Conservation (phyloP, 2,888 invertebrate genomes). For the Tineola bisselliella region DNA sequence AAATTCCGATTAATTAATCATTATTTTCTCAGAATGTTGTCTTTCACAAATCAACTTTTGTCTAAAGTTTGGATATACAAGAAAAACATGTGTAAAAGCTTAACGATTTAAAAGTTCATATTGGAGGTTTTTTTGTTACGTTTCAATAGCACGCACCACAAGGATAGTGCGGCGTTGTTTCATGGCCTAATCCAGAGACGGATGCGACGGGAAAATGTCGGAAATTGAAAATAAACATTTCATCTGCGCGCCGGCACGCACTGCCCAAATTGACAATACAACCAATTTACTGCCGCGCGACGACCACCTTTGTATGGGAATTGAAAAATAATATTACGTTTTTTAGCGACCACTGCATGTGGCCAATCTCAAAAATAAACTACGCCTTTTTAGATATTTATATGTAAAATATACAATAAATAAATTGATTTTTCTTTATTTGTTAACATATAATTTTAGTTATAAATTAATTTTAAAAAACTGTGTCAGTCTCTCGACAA, state of each 20-base stretch:
- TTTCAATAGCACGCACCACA: background rate
- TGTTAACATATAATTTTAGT: no score
- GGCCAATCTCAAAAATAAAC: slow-evolving; percentile 60
- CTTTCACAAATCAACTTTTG: no score
- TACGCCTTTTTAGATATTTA: slow-evolving; percentile 31
- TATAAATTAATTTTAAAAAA: no score
- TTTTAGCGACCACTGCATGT: slow-evolving; percentile 45
- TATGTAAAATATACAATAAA: slow-evolving; percentile 12
- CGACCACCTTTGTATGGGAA: slow-evolving; percentile 67
- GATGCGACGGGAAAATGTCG: slow-evolving; percentile 58
- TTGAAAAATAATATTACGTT: slow-evolving; percentile 67
- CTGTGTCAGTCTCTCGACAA: no score
- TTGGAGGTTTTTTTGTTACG: background rate
- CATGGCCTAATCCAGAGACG: slow-evolving; percentile 56
- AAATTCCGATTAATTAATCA: no score
- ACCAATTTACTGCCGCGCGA: slow-evolving; percentile 62
- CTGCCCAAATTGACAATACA: slow-evolving; percentile 69
- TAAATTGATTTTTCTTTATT: no score
- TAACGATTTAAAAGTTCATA: background rate
- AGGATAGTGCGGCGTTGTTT: slow-evolving; percentile 26
- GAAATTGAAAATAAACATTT: slow-evolving; percentile 69
- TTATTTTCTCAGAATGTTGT: no score
- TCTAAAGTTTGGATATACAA: no score
- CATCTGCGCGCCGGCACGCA: slow-evolving; percentile 64
- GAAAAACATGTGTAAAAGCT: background rate